Percentiles rank a stretch among this genome's conserved stretches.
Conservation (phyloP, 1,140 invertebrate species). For the Drosophila kurseongensis region DNA sequence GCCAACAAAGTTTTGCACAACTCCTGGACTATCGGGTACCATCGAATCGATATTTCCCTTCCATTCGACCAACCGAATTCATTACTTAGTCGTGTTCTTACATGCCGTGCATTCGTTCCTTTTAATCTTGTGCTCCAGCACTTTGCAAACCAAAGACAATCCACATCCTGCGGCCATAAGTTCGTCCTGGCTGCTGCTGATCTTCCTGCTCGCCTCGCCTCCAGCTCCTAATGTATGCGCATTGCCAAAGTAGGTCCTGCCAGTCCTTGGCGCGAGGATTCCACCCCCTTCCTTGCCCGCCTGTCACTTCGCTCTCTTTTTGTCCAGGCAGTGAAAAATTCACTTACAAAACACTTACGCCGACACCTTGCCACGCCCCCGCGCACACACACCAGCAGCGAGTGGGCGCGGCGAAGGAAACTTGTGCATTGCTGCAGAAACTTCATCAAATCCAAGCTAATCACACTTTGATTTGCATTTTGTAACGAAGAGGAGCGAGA, state of each 20-base stretch:
- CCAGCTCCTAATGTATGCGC: constrained; percentile 57
- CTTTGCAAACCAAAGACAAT: constrained; percentile 41
- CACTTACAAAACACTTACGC: constrained; percentile 77
- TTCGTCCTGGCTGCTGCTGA: constrained; percentile 19
- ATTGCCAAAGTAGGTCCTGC: constrained; percentile 48
- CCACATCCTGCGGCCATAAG: constrained; percentile 54
- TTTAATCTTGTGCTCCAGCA: constrained; percentile 17
- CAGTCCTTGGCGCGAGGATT: constrained; percentile 18
- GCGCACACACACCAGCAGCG: constrained; percentile 4
- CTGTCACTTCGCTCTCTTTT: constrained; percentile 41
- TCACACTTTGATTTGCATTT: constrained; percentile 83
- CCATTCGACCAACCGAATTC: constrained; percentile 28
- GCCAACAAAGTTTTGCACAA: constrained; percentile 4
- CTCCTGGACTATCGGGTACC: background rate
- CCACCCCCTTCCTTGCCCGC: constrained; percentile 1
- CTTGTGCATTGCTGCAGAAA: constrained; percentile 78
- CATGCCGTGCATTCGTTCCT: constrained; percentile 13
- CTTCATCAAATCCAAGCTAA: constrained; percentile 80
- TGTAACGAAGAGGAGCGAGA: constrained; percentile 54
- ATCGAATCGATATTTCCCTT: background rate
- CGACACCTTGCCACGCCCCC: constrained; percentile 60
- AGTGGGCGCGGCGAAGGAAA: constrained; percentile 37
- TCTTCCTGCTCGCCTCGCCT: background rate
- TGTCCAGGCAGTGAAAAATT: constrained; percentile 54
- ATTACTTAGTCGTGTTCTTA: constrained; percentile 40